phyloP scores from a whole-genome alignment of 2,797 vertebrate species.

The Crenichthys baileyi region DNA sequence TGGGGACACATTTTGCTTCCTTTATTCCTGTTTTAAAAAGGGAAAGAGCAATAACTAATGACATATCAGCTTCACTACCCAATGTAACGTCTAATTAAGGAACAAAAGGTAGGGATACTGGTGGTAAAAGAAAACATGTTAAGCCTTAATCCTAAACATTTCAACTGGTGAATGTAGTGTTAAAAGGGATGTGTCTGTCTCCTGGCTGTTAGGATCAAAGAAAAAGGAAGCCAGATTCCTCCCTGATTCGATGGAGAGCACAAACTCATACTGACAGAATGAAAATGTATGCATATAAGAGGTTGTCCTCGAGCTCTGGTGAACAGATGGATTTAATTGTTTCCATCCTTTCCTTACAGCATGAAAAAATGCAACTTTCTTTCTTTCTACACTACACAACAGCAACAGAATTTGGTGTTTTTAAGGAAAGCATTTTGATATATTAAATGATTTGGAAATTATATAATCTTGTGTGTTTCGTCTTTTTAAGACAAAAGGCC shows the following conservation, averaged over 20 bases:
- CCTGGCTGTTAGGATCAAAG: slow-evolving; percentile 57
- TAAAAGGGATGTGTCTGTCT: slow-evolving; percentile 45
- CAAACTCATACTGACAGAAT: slow-evolving; percentile 6
- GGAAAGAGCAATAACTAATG: no score
- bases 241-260: slow-evolving; percentile 11
- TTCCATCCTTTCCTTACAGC: slow-evolving; percentile 50
- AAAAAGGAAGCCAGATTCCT: slow-evolving; percentile 55
- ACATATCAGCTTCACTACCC: neutral
- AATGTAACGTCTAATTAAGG: neutral
- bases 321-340: slow-evolving; percentile 66
- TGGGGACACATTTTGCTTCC: no score
- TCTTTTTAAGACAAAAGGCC: neutral
- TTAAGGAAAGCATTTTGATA: no score
- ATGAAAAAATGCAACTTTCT: slow-evolving; percentile 14
- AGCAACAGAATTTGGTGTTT: no score
- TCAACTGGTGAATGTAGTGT: slow-evolving; percentile 11
- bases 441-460: neutral
- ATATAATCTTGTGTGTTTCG: neutral
- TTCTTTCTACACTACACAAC: neutral
- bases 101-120: neutral
- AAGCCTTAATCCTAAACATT: slow-evolving; percentile 11
- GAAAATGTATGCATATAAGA: slow-evolving; percentile 57
- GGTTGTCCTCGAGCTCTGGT: slow-evolving; percentile 56
- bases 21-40: no score
- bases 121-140: neutral